These are phyloP conservation scores for Oceanodroma tethys DNA, from an alignment of 2,113 vertebrate genomes.

Conservation along the genomic window DNA sequence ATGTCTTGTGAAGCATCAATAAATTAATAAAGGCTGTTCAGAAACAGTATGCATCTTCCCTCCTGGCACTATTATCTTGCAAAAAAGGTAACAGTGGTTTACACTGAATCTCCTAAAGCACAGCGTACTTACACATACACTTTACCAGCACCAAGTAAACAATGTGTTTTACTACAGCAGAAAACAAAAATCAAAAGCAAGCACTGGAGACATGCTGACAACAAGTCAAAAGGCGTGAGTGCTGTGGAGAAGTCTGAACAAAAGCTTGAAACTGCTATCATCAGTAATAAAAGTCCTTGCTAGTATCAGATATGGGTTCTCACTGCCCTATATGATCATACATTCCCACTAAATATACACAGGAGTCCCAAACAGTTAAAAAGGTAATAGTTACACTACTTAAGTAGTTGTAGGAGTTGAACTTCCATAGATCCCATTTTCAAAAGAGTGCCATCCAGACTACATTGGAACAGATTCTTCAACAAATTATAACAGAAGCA, in stretches of 20 bases:
- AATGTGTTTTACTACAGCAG: neutral
- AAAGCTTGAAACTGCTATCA: neutral
- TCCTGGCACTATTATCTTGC: neutral
- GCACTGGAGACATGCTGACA: neutral
- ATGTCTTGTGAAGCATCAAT: neutral
- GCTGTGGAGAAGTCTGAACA: neutral
- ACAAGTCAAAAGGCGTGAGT: neutral
- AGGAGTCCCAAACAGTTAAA: neutral
- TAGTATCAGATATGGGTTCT: neutral
- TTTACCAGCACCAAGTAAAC: neutral
- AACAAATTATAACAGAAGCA: neutral
- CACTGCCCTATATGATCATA: neutral
- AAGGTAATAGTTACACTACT: neutral
- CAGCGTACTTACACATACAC: fast-evolving
- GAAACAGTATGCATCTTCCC: neutral
- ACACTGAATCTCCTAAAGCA: neutral
- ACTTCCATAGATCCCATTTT: neutral
- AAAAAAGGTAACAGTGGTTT: neutral
- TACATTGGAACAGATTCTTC: neutral
- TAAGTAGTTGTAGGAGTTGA: neutral
- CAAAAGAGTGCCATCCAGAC: neutral
- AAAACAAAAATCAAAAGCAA: neutral
- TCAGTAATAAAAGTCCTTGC: neutral
- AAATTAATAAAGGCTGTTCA: neutral
- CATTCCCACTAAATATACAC: neutral